Conservation (phyloP, 2,888 invertebrate genomes). For the Ichneumoninae sp. region DNA sequence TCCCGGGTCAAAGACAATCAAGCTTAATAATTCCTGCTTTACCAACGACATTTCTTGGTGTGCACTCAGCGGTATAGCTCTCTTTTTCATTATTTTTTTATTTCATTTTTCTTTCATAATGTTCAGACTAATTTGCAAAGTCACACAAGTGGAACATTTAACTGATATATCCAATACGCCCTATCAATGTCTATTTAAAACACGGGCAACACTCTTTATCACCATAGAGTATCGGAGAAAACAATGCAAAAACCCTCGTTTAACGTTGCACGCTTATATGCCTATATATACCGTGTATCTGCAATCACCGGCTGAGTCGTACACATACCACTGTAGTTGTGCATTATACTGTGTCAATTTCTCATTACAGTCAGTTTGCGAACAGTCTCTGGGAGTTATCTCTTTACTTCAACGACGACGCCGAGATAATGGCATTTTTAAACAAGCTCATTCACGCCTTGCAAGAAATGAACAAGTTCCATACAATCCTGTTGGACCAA, state of each 20-base stretch:
- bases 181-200: slow-evolving; percentile 17
- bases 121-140: slow-evolving; percentile 6
- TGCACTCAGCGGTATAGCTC: neutral
- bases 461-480: slow-evolving; percentile 97
- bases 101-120: neutral
- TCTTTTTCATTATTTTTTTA: slow-evolving; percentile 23
- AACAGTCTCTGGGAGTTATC: slow-evolving; percentile 96
- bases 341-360: slow-evolving; percentile 30
- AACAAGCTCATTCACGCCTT: slow-evolving; percentile 92
- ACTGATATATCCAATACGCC: slow-evolving; percentile 1
- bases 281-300: neutral
- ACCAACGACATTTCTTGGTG: slow-evolving; percentile 10
- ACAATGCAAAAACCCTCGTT: neutral
- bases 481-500: slow-evolving; percentile 95
- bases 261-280: neutral
- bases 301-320: neutral
- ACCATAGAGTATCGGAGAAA: neutral
- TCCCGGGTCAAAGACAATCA: slow-evolving; percentile 69
- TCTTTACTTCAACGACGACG: slow-evolving; percentile 94
- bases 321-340: neutral
- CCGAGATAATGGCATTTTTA: slow-evolving; percentile 91
- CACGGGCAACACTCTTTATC: neutral
- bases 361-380: slow-evolving; percentile 89
- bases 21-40: slow-evolving; percentile 63
- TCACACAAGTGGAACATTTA: slow-evolving; percentile 32